Base-by-base conservation (phyloP, 2,113 vertebrate species). In the Lampris megalopsis region DNA sequence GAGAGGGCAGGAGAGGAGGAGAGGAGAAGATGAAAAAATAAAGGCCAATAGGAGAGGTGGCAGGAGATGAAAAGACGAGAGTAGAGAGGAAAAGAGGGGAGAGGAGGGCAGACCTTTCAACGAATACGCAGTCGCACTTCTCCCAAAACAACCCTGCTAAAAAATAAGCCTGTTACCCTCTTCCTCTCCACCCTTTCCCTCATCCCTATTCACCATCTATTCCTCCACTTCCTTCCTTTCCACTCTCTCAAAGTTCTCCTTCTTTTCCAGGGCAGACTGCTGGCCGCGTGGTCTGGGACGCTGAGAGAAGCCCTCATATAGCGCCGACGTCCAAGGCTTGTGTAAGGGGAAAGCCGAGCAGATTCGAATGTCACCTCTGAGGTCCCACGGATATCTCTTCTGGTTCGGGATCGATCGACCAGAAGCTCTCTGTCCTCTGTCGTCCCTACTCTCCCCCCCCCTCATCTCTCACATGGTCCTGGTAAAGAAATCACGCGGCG, bases 151-250 rank as follows among this genome's bases (percentile, higher is more conserved):
- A 86, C 85, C 63, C 66, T 78, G 80, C 79, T 77, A 40, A 89
- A 88, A 85, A 86, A 76, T 60, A 88, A 79, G 52, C 79, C 80
- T 59, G 41, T 69, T 66, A 62, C 11, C 13, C 56, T 75, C 59
- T 77, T 65, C 68, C 56, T 56, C 72, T 77, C 68, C 58, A 24
- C 77, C 67, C 68, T 75, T 76, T 72, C 45, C 78, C 70, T 72
- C 58, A 38, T 58, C 35, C 67, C 63, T 37, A 48, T 35, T 53
- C 3, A 10, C 68, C 76, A 69, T 75, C 71, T 71, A 63, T 80
- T 35, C 58, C 75, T 77, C 41, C 24, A 24, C 35, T 73, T 70
- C 73, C 77, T 80, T 73, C 71, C 71, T 73, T 82, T 77, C 77
- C 65, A 9, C 69, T 71, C 80, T 65, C 42, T 13, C 38, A 3